phyloP scores from a whole-genome alignment of 1,140 invertebrate species.

The Pararge aegeria region DNA sequence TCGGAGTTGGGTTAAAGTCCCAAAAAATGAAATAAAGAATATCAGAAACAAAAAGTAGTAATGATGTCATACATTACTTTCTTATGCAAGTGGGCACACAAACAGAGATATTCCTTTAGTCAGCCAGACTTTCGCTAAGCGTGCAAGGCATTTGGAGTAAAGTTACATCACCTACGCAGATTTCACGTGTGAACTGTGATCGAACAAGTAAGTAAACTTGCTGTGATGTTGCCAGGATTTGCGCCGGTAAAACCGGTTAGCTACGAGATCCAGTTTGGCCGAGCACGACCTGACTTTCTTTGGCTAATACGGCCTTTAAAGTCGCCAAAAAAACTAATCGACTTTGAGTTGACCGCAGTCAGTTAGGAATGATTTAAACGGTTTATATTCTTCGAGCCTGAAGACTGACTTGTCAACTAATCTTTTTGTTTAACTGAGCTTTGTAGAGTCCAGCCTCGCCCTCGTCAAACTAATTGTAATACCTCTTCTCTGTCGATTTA shows the following conservation, averaged over 20 bases:
- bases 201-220: neutral
- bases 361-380: neutral
- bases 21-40: too few species aligned
- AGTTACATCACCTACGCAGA: conserved; percentile 19
- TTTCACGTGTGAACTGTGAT: conserved; percentile 16
- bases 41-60: neutral
- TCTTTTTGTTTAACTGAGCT: too few species aligned
- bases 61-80: neutral
- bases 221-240: conserved; percentile 54
- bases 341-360: conserved; percentile 27
- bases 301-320: conserved; percentile 32
- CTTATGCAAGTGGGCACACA: neutral
- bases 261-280: conserved; percentile 61
- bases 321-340: conserved; percentile 3
- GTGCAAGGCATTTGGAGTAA: conserved; percentile 18
- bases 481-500: too few species aligned
- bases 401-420: too few species aligned
- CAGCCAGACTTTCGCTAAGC: conserved; percentile 17
- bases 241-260: conserved; percentile 68
- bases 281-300: conserved; percentile 62
- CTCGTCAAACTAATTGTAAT: too few species aligned
- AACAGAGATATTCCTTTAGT: neutral
- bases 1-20: too few species aligned
- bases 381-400: too few species aligned
- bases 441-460: too few species aligned